These are phyloP conservation scores for Apoderus coryli DNA, from an alignment of 2,888 invertebrate species.

Conservation along the genomic window DNA sequence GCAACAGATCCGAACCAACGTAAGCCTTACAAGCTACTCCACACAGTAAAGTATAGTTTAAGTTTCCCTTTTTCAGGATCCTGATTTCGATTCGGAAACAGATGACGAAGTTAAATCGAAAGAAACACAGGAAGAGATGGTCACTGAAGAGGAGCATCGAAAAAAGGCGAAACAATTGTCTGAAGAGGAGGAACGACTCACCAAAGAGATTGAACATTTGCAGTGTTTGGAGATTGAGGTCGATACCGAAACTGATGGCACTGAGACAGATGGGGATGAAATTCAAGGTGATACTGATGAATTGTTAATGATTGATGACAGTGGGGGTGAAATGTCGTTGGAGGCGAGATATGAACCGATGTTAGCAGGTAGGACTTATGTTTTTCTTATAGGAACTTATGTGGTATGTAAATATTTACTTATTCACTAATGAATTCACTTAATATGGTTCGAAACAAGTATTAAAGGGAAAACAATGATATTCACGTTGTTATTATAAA, in stretches of 20 bases:
- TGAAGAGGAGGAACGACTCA: slow-evolving; percentile 61
- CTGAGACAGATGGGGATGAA: slow-evolving; percentile 59
- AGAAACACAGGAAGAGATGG: slow-evolving; percentile 25
- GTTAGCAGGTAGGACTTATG: slow-evolving; percentile 36
- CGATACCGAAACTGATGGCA: slow-evolving; percentile 72
- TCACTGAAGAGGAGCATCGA: slow-evolving; percentile 53
- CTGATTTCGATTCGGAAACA: slow-evolving; percentile 44
- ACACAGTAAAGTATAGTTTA: too few species aligned
- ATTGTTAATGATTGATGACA: slow-evolving; percentile 18
- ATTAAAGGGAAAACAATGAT: too few species aligned
- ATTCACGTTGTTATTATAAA: too few species aligned
- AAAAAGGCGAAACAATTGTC: slow-evolving; percentile 47
- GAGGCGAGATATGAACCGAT: slow-evolving; percentile 58
- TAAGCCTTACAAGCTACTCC: slow-evolving; percentile 5
- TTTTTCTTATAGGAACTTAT: too few species aligned
- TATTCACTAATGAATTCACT: too few species aligned
- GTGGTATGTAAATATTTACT: too few species aligned
- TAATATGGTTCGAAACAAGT: too few species aligned
- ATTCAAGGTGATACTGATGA: slow-evolving; percentile 33
- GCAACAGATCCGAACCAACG: too few species aligned
- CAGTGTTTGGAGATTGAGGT: slow-evolving; percentile 60
- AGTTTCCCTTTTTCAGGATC: slow-evolving; percentile 20
- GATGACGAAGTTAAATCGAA: slow-evolving; percentile 40
- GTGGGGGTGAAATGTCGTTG: slow-evolving; percentile 37
- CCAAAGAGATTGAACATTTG: slow-evolving; percentile 31